Evolutionary conservation across 1,140 invertebrate genomes (phyloP), one percentile per base, ranked within the genome.

Genomic region (Thalassaphorura encarpata): DNA sequence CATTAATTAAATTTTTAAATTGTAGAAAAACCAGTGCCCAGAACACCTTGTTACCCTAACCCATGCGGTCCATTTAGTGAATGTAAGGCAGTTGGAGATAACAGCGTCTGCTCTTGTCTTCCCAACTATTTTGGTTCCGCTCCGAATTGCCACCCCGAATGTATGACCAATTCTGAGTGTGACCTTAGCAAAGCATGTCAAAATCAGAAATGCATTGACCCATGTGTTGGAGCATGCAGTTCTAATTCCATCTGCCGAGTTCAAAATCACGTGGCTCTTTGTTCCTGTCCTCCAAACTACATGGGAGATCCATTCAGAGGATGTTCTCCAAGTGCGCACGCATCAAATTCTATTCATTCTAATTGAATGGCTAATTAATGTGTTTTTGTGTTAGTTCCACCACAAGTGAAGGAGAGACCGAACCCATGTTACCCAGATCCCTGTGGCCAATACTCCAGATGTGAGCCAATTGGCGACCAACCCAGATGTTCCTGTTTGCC

Each of bases 21-120:
- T 43, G 13, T 43, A 43, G 41, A n/a, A 19, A 43, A 21, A 19
- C 13, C 13, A 43, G 41, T 19, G 13, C 41, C 41, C 6, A 5
- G 13, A 13, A 13, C 13, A 43, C 41, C 41, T 11, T 43, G 41
- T 19, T 21, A 43, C 13, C 41, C 13, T 43, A 43, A 13, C 23
- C 21, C 84, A 1, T 89, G 85, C 70, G 86, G 86, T 40, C 80
- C 84, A 13, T 87, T 88, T 70, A 79, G 84, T 13, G 70, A 82
- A 45, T 88, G 85, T 66, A 76, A 74, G 61, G 71, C 70, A 16
- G 67, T 72, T 27, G 75, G 77, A 53, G 77, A 77, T n/a, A 77
- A 76, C 80, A 83, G 77, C 80, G 76, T 81, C 2, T 87, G 85
- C 66, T 77, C 79, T 27, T 89, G 86, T 68, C 71, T 80, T n/a